Evolutionary conservation across 2,888 invertebrate genomes (phyloP).

Genomic region (Tineola bisselliella): DNA sequence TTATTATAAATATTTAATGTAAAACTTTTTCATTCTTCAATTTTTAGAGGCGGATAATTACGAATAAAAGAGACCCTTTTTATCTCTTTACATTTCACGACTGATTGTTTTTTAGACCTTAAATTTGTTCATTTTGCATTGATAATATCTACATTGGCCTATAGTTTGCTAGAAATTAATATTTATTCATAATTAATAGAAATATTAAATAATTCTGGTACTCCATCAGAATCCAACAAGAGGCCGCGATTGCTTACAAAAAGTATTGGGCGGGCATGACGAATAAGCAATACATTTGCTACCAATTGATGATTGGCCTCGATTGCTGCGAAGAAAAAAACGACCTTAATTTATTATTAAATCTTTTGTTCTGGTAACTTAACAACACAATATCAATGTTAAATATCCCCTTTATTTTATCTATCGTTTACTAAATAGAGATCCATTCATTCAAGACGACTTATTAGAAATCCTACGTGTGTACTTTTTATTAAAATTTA

Average conservation of each 20-base stretch:
- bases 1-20: background rate
- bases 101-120: too few relatives aligned
- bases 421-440: background rate
- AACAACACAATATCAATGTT: background rate
- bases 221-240: background rate
- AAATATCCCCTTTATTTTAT: background rate
- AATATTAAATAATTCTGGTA: too few relatives aligned
- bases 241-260: background rate
- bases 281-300: background rate
- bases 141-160: too few relatives aligned
- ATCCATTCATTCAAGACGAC: too few relatives aligned
- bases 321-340: background rate
- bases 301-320: slow-evolving; percentile 9
- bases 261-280: background rate
- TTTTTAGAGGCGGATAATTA: background rate
- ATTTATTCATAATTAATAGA: too few relatives aligned
- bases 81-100: too few relatives aligned
- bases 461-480: too few relatives aligned
- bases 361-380: background rate
- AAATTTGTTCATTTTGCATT: too few relatives aligned
- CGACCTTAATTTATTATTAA: slow-evolving; percentile 3
- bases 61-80: background rate
- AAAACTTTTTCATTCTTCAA: background rate
- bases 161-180: too few relatives aligned
- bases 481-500: too few relatives aligned